Base-by-base conservation (phyloP, 2,797 vertebrate species). In the Macrochelys suwanniensis region DNA sequence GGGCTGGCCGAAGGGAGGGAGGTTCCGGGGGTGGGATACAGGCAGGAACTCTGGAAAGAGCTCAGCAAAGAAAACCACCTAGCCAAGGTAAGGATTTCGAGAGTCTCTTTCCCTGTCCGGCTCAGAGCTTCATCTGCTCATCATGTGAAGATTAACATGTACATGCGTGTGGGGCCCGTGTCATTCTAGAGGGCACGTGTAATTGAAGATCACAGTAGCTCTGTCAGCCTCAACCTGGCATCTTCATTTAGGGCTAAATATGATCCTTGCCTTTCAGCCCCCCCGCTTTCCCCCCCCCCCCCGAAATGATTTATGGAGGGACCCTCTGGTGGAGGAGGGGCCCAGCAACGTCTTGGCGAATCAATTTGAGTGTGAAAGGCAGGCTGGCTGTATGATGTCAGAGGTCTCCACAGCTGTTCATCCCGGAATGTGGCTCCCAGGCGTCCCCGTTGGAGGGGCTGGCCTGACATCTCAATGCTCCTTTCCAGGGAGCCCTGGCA, bases 171-270 rank as follows among this genome's bases (percentile, higher is more conserved):
- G 37, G 47, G 16, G 68, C 56, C 19, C 10, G 25, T 50, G 82
- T 71, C 87, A 65, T 81, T 78, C 83, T 77, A 82, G 37, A 61
- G 78, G 25, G 23, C 61, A 49, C 54, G 25, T 82, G 91, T 79
- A 89, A 93, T 45, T 21, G 54, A 65, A 85, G 68, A 85, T 65
- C 71, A 78, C 17, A 23, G 45, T 19, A 37, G 33, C 37, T 42
- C 23, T 31, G 50, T 74, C 37, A 76, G 49, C 78, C 68, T 37
- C 65, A 54, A 77, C 81, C 87, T 77, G 68, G 91, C 56, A 56
- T 82, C 56, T 89, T 92, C 68, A 49, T 89, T 92, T 82, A 82
- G 49, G 71, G n/a, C 49, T 85, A 82, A 85, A 85, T 89, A 54
- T 10, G 11, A 85, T 54, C 68, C 79, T 56, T 51, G 37, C 65